phyloP scores from a whole-genome alignment of 2,113 vertebrate genomes.

The Vidua chalybeata region DNA sequence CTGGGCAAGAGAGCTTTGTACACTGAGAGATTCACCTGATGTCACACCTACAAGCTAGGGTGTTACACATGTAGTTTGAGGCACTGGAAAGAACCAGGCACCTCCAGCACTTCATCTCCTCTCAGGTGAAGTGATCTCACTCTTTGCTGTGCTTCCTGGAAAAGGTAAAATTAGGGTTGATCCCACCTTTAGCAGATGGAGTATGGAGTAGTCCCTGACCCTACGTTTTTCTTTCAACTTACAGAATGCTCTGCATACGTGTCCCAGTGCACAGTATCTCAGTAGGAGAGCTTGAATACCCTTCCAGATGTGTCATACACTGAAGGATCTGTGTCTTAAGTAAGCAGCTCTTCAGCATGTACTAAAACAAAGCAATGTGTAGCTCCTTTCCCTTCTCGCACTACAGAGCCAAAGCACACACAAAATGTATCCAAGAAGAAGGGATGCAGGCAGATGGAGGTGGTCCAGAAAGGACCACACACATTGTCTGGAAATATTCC shows the following conservation, averaged over 20 bases:
- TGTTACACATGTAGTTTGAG: not conserved
- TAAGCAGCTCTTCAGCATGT: not conserved
- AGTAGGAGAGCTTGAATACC: not conserved
- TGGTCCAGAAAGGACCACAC: not conserved
- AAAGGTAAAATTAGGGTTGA: not conserved
- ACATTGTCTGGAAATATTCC: not conserved
- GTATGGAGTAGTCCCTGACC: not conserved
- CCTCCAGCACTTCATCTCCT: not conserved
- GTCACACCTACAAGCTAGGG: not conserved
- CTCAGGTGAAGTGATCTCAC: not conserved
- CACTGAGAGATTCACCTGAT: not conserved
- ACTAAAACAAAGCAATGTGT: not conserved
- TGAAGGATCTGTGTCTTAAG: not conserved
- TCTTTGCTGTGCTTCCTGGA: not conserved
- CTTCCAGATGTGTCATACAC: not conserved
- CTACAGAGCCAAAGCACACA: not conserved
- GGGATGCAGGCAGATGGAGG: not conserved
- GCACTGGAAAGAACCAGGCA: not conserved
- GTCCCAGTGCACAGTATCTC: not conserved
- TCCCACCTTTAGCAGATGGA: not conserved
- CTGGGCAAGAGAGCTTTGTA: not conserved
- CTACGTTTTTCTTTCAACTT: not conserved
- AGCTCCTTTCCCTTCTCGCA: not conserved
- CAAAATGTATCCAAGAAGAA: not conserved
- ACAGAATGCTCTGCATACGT: rapidly evolving